Percentiles rank a stretch among this genome's conserved stretches.
These are phyloP conservation scores for Leptinotarsa texana DNA, from an alignment of 1,140 invertebrate species.

Conservation along the genomic window DNA sequence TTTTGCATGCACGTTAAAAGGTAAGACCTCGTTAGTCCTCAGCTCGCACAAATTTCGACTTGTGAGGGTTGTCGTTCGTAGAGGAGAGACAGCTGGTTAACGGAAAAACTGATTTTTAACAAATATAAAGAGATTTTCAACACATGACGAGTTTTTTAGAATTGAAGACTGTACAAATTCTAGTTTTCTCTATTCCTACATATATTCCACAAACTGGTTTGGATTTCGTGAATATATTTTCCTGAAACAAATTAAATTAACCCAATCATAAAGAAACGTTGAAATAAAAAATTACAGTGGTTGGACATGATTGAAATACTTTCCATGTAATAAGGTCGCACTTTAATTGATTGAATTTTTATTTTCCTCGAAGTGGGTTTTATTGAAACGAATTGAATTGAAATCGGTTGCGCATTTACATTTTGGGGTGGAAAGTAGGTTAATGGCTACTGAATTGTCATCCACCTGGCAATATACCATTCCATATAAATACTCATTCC, in stretches of 20 bases:
- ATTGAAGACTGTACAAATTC: too few species aligned
- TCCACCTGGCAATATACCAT: constrained; percentile 14
- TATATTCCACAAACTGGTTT: too few species aligned
- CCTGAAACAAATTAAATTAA: neutral
- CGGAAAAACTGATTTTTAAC: too few species aligned
- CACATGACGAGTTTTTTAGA: too few species aligned
- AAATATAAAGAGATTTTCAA: too few species aligned
- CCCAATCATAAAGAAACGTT: neutral
- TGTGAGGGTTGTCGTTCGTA: too few species aligned
- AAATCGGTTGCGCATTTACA: constrained; percentile 19
- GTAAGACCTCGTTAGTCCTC: too few species aligned
- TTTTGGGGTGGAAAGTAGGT: constrained; percentile 21
- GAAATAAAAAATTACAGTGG: neutral
- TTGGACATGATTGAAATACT: neutral
- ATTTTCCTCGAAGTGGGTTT: constrained; percentile 5
- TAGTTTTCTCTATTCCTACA: too few species aligned
- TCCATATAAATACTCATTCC: constrained; percentile 1
- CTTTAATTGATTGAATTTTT: constrained; percentile 27
- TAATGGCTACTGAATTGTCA: constrained; percentile 23
- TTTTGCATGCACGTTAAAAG: too few species aligned
- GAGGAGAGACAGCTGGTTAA: too few species aligned
- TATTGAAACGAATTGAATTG: constrained; percentile 12
- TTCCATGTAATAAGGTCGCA: constrained; percentile 6
- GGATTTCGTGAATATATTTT: neutral
- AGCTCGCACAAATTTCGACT: too few species aligned